Evolutionary conservation across 2,113 vertebrate species (phyloP).

Genomic region (Tamias sibiricus): DNA sequence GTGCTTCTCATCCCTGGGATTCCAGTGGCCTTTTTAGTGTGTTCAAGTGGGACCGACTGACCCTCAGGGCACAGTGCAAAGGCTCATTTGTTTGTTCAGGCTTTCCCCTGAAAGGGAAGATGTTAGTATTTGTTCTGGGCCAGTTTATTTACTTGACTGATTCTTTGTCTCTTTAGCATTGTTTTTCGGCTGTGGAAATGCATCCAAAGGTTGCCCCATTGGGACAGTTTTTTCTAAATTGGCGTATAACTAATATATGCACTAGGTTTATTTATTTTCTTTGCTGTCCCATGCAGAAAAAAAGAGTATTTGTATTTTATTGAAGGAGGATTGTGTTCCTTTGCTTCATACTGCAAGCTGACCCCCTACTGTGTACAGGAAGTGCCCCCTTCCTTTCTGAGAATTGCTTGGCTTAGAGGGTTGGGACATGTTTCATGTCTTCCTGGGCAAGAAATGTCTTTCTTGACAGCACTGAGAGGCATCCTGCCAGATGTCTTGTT

Average conservation of each 20-base stretch:
- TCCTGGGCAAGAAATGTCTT: slow-evolving; percentile 25
- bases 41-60: background rate
- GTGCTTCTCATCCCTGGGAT: slow-evolving; percentile 50
- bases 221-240: slow-evolving; percentile 27
- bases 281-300: slow-evolving; percentile 21
- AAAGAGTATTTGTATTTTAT: slow-evolving; percentile 53
- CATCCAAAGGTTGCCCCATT: background rate
- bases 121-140: slow-evolving; percentile 67
- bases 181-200: slow-evolving; percentile 35
- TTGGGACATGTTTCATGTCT: background rate
- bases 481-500: background rate
- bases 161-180: slow-evolving; percentile 52
- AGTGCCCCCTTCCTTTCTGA: slow-evolving; percentile 3
- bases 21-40: slow-evolving; percentile 42
- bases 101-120: slow-evolving; percentile 67
- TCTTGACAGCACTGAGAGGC: background rate
- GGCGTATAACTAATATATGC: background rate
- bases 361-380: slow-evolving; percentile 68
- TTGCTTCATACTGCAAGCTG: slow-evolving; percentile 24
- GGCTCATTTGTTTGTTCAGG: slow-evolving; percentile 74
- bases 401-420: background rate
- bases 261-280: slow-evolving; percentile 50
- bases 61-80: slow-evolving; percentile 52
- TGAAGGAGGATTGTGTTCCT: background rate
- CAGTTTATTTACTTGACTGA: slow-evolving; percentile 60